Evolutionary conservation across 2,113 vertebrate species (phyloP), one percentile per base, ranked within the genome.

Genomic region (Synodontis membranacea): DNA sequence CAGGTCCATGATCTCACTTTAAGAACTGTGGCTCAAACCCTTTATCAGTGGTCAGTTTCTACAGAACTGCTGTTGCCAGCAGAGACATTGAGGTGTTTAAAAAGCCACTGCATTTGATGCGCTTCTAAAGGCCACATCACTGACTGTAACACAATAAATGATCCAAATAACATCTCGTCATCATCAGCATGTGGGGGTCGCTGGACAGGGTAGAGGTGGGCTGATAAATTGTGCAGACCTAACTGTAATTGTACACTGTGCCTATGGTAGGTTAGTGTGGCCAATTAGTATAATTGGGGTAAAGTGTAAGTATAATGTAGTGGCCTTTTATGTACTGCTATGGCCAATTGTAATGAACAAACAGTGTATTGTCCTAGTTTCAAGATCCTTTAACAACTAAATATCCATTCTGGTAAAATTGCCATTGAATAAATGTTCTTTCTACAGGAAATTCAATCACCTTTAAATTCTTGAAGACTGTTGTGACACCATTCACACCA

Each of bases 401-500:
- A 58, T 54, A 80, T 21, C 15, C 42, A 25, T 76, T 75, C n/a
- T 39, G 31, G 23, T 84, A 56, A 56, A 84, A 3, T 76, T 58
- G 62, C 7, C 0, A 31, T 66, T 58, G 31, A 54, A 52, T 82
- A 66, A 70, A 78, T 37, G 48, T 64, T 85, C 39, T 89, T 74
- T 85, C 50, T 54, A 80, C 89, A 96, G 95, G 94, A 68, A 95
- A 95, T 91, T 95, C 95, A 60, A 88, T 94, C 62, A 76, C 93
- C 68, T 79, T 95, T 23, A 95, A 94, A 87, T 91, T 94, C 68
- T 89, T 94, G 54, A 94, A 94, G 86, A 81, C 93, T 0, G 90
- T 94, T 86, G 86, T 95, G 78, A 94, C 92, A 88, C 92, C 94
- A 0, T 86, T 95, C 12, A 93, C 93, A 92, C 91, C 92, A 31